Evolutionary conservation across 2,888 invertebrate species (phyloP).

Genomic region (Caenorhabditis sp.): DNA sequence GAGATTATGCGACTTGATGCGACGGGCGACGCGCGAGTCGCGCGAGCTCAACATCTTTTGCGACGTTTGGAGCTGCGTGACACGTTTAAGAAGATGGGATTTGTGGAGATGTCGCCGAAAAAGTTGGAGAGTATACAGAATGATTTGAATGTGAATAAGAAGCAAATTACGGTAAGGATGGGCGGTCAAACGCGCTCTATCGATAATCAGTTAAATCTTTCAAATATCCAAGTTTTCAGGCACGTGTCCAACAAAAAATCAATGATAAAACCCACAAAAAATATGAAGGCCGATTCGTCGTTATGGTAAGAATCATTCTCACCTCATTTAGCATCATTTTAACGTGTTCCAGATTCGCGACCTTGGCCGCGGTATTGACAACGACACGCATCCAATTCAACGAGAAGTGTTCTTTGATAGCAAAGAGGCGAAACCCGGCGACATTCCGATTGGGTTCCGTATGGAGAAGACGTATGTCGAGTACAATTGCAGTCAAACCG

Average conservation of each 20-base stretch:
- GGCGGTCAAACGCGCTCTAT: neutral
- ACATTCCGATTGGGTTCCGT: neutral
- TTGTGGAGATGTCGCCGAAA: neutral
- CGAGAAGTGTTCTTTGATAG: slow-evolving; percentile 16
- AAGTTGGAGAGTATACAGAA: neutral
- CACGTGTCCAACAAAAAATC: neutral
- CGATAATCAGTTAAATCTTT: neutral
- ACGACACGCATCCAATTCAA: slow-evolving; percentile 24
- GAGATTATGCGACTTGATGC: slow-evolving; percentile 16
- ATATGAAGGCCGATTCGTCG: neutral
- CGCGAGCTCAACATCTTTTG: slow-evolving; percentile 6
- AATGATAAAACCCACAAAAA: neutral
- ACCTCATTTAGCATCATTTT: neutral
- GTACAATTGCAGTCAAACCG: neutral
- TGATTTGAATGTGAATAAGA: neutral
- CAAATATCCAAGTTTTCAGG: too few species aligned
- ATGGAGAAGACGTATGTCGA: neutral
- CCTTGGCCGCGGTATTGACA: slow-evolving; percentile 23
- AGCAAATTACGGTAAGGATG: neutral
- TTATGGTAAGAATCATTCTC: neutral
- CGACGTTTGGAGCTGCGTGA: slow-evolving; percentile 2
- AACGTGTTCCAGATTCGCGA: slow-evolving; percentile 9
- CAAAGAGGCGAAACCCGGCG: neutral
- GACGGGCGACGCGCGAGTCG: neutral
- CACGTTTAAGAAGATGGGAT: neutral